These are phyloP conservation scores for Somateria mollissima DNA, from an alignment of 2,797 vertebrate species.

Conservation along the genomic window DNA sequence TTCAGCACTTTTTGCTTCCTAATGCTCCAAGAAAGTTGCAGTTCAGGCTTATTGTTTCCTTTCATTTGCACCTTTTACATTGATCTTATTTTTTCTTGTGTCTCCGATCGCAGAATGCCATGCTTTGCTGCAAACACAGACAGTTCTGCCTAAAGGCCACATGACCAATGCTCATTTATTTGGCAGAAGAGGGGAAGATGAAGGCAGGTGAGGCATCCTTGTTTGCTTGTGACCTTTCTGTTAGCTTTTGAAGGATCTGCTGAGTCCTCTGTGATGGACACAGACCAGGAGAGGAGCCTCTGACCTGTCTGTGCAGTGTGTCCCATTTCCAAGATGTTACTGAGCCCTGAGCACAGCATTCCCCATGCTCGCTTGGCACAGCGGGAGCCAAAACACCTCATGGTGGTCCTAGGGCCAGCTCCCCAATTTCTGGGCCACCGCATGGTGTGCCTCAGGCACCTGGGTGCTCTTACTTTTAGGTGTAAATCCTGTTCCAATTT, in stretches of 20 bases:
- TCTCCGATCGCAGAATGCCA: fast-evolving
- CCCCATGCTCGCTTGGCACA: background rate
- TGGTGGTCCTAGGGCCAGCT: background rate
- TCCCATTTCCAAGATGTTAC: background rate
- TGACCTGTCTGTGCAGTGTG: background rate
- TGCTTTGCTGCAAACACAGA: background rate
- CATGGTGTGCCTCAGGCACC: fast-evolving
- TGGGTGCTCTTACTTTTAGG: background rate
- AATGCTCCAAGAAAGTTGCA: background rate
- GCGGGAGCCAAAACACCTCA: background rate
- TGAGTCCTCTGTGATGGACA: background rate
- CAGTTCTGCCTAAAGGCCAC: background rate
- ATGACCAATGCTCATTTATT: background rate
- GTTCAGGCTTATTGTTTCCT: background rate
- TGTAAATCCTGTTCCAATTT: background rate
- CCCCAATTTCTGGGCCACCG: background rate
- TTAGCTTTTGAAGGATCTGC: background rate
- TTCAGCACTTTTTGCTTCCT: background rate
- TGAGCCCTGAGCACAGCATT: fast-evolving
- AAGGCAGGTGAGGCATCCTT: background rate
- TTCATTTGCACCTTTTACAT: background rate
- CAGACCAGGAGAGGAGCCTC: background rate
- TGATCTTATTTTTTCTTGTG: background rate
- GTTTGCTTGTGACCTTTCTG: background rate
- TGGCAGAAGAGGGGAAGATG: background rate